Evolutionary conservation across 2,888 invertebrate genomes (phyloP), one percentile per base, ranked within the genome.

Genomic region (Hirudinaria manillensis): DNA sequence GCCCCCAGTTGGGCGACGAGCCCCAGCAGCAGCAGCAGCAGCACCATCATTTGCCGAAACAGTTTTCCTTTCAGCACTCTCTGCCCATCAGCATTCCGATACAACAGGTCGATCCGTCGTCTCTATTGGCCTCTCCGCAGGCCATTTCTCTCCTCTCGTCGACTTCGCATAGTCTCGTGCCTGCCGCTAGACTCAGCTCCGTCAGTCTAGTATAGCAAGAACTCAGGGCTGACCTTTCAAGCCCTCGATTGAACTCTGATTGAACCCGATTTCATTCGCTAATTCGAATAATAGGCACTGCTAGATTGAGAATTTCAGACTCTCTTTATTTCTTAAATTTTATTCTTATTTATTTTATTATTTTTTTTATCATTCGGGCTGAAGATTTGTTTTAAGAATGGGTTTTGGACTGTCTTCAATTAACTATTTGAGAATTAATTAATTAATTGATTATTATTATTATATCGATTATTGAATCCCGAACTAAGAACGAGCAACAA

Each of bases 171-270:
- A 78, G 77, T 55, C 78, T 79, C 61, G 79, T 79, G 55, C 78
- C 78, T 45, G 78, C 79, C 29, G 77, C 77, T 56, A 67, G 79
- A n/a, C 78, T 78, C 70, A 79, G 79, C 68, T 79, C 79, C n/a
- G 77, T 79, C 68, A 78, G 78, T 74, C 79, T 79, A 71, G 79
- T 79, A 75, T 79, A 65, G 56, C 36, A 24, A 61, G 24, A 29
- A 10, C 27, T 27, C 61, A 45, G 45, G 45, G 45, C 45, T 45
- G 45, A 45, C 13, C 13, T 10, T n/a, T n/a, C 13, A 16, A 45
- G 45, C 45, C 45, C 45, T 45, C 45, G 45, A 16, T 45, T 45
- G 45, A 45, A 45, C 45, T 45, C 1, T 45, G n/a, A n/a, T n/a
- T n/a, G n/a, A 45, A 45, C 45, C 45, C 45, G 16, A 45, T 45